A percentile compares a stretch with the other conserved stretches of the same genome.
phyloP scores from a whole-genome alignment of 1,140 invertebrate species.

The Polypedilum vanderplanki region DNA sequence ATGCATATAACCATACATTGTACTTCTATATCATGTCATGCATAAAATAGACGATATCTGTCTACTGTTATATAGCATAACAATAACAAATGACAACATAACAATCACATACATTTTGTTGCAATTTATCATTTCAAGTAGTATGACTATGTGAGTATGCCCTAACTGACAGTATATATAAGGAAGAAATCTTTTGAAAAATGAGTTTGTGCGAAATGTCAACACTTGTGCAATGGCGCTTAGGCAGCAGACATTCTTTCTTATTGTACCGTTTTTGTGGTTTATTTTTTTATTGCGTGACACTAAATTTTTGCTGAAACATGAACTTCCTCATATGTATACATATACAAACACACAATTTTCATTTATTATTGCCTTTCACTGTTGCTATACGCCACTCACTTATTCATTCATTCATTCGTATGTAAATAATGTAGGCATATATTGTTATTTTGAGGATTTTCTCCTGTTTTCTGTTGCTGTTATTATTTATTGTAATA shows the following conservation, averaged over 20 bases:
- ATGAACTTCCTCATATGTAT: neutral
- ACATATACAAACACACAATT: neutral
- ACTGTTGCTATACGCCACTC: neutral
- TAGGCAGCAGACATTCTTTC: neutral
- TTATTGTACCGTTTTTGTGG: no score
- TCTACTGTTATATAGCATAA: neutral
- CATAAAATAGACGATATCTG: constrained; percentile 6
- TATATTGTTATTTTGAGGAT: neutral
- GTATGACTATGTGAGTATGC: no score
- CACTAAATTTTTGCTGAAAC: neutral
- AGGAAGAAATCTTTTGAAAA: no score
- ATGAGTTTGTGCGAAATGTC: neutral
- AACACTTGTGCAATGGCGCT: neutral
- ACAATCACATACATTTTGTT: constrained; percentile 13
- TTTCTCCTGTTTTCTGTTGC: neutral
- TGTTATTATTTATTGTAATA: no score
- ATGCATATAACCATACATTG: neutral
- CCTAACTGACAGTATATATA: no score
- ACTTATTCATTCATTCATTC: neutral
- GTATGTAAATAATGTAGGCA: neutral
- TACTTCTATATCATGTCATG: constrained; percentile 4
- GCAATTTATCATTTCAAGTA: constrained; percentile 13
- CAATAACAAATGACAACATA: constrained; percentile 13
- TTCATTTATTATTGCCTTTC: neutral
- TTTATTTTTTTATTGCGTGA: constrained; percentile 1